Evolutionary conservation across 2,113 vertebrate genomes (phyloP), one percentile per base, ranked within the genome.

Genomic region (Zosterops lateralis): DNA sequence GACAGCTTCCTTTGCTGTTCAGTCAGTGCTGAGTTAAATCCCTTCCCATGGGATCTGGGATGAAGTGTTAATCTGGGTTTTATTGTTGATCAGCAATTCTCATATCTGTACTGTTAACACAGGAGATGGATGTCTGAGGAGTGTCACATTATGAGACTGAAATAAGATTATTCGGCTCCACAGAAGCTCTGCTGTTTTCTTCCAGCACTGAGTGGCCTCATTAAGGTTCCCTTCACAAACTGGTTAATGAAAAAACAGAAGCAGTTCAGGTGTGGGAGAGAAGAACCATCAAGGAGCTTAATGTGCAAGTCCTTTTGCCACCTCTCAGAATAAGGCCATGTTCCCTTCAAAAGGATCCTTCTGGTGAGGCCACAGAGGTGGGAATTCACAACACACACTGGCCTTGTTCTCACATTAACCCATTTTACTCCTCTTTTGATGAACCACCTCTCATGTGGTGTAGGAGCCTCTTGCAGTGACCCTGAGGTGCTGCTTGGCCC

Each of bases 401-500:
- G 50, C 50, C 72, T 47, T 48, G 21, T 65, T 84, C 78, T 92
- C 58, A 4, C 5, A 10, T 29, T 8, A 42, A 21, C 32, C 31
- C n/a, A 5, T 68, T 47, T 82, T 44, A 19, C 17, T 19, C 16
- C 21, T 56, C 34, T 86, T 79, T 1, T 44, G 50, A 10, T 24
- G 32, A 22, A 3, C 18, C 34, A 1, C 50, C 56, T 51, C 22
- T n/a, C 56, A 7, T 6, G 29, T 15, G 66, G 13, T n/a, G 38
- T 19, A 12, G 65, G 24, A 70, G n/a, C n/a, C 32, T 54, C 38
- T n/a, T 3, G 3, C 24, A 24, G 15, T 16, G 64, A 10, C 7
- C 4, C 13, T 0, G 0, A 6, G 47, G 57, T 18, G 17, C 77
- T 25, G 34, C 53, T 48, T 1, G 4, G 32, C 42, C 21, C 24